phyloP scores from a whole-genome alignment of 2,888 invertebrate genomes.

The Lepidochrysops patricia region DNA sequence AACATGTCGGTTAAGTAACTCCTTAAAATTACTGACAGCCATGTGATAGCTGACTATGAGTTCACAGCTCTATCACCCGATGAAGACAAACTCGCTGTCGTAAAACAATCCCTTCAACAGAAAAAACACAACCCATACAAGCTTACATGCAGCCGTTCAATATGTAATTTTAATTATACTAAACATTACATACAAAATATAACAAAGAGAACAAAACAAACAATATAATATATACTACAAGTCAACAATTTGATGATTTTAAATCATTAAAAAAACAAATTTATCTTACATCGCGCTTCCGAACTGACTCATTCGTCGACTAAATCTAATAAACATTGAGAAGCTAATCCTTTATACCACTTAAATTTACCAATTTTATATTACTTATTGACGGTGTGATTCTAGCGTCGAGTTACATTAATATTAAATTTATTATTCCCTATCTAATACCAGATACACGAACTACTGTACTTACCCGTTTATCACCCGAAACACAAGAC shows the following conservation, averaged over 20 bases:
- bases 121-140: not conserved
- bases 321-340: conserved; percentile 73
- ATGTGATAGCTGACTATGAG: conserved; percentile 75
- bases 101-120: conserved; percentile 19
- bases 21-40: conserved; percentile 74
- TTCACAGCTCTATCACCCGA: conserved; percentile 54
- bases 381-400: conserved; percentile 49
- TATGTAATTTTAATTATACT: not conserved
- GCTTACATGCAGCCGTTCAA: not conserved
- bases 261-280: conserved; percentile 43
- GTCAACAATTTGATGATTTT: conserved; percentile 16
- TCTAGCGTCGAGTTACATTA: conserved; percentile 50
- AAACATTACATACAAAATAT: not conserved
- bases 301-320: conserved; percentile 72
- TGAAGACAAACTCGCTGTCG: conserved; percentile 57
- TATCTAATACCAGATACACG: conserved; percentile 59
- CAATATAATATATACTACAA: not conserved
- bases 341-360: conserved; percentile 60
- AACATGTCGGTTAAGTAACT: conserved; percentile 67
- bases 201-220: not conserved
- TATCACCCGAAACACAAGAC: conserved; percentile 55
- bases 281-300: conserved; percentile 61
- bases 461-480: conserved; percentile 61
- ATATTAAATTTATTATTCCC: conserved; percentile 62
- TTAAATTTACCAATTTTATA: conserved; percentile 48